A percentile compares a stretch with the other conserved stretches of the same genome.
Conservation (phyloP, 1,140 invertebrate species). For the Patella vulgata region DNA sequence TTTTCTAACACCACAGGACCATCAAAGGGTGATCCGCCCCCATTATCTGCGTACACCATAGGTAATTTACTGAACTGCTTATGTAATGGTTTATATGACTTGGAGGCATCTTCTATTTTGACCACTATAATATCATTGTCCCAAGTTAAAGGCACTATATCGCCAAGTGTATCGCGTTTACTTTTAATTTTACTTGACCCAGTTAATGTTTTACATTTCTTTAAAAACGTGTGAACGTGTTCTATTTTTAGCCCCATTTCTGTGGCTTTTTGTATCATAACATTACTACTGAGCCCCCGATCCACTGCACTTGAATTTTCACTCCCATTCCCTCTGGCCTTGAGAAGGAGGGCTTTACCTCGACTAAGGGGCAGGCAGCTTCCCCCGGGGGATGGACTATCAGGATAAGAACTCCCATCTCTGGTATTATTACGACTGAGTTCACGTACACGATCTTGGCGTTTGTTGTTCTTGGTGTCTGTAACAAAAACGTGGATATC, state of each 20-base stretch:
- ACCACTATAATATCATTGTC: slow-evolving; percentile 27
- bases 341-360: slow-evolving; percentile 42
- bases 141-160: slow-evolving; percentile 39
- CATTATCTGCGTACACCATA: slow-evolving; percentile 24
- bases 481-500: slow-evolving; percentile 42
- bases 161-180: slow-evolving; percentile 20
- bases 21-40: slow-evolving; percentile 43
- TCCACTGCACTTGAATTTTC: slow-evolving; percentile 8
- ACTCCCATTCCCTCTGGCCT: slow-evolving; percentile 28
- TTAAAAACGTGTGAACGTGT: slow-evolving; percentile 28
- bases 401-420: neutral
- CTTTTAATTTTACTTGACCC: slow-evolving; percentile 13
- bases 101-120: slow-evolving; percentile 38
- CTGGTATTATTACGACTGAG: neutral
- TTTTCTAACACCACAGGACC: slow-evolving; percentile 25
- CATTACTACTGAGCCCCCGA: slow-evolving; percentile 12
- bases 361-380: slow-evolving; percentile 27
- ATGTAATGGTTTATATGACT: slow-evolving; percentile 34
- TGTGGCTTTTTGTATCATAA: slow-evolving; percentile 33
- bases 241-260: slow-evolving; percentile 36
- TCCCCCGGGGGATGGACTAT: neutral
- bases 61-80: slow-evolving; percentile 42
- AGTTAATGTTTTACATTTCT: slow-evolving; percentile 22
- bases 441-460: neutral
- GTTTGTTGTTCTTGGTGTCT: slow-evolving; percentile 15